Base-by-base conservation (phyloP, 1,140 invertebrate genomes). In the Bombus waltoni region DNA sequence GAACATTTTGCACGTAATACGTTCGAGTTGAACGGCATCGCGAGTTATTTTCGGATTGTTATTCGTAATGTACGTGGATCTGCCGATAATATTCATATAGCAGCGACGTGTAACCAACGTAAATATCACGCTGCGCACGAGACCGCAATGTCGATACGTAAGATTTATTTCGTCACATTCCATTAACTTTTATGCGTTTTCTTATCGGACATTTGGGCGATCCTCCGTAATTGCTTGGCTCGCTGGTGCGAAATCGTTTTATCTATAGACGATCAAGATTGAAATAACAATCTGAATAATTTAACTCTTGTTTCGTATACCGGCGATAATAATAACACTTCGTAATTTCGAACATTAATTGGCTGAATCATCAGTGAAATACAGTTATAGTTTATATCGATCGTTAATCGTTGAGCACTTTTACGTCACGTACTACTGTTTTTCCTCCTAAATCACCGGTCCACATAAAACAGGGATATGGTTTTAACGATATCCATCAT, bases 401-500 rank as follows among this genome's bases (percentile, higher is more conserved):
- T 38, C 11, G 53, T 15, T 35, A 44, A 81, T 81, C 8, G 35
- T 44, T 57, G 6, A 40, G n/a, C 70, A 78, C 66, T 66, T 32
- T 38, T 38, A 71, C 25, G 8, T 28, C 35, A 59, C 42, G 32
- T 5, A 47, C n/a, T 28, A 44, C 40, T 59, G 38, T 84, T 84
- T 53, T 28, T 15, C 28, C 66, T 18, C 57, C 81, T 83, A 18
- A 47, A 79, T 62, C 42, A 65, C 59, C 71, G 38, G 15, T 4
- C 72, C 78, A 62, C 84, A 65, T 85, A 77, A 74, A 91, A 93
- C 93, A 94, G 89, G 91, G 87, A 90, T 93, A 93, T 93, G 93
- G 92, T 94, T 94, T 94, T 93, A 94, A 88, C 89, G 90, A 91
- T 87, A 93, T 94, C 92, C 88, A 94, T 94, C 90, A 93, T 92